Conservation (phyloP, 2,888 invertebrate species). For the Drosophila subsilvestris region DNA sequence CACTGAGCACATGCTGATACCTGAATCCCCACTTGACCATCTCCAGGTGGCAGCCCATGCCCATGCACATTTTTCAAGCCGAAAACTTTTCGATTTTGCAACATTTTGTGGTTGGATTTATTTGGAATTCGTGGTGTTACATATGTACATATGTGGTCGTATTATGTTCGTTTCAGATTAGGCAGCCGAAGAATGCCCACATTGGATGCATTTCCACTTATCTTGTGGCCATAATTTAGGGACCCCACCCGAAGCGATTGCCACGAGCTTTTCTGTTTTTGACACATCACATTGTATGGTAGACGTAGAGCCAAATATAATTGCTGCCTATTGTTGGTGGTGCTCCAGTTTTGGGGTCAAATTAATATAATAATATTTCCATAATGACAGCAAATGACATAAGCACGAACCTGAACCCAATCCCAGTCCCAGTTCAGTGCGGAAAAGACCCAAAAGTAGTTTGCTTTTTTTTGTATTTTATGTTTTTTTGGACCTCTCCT, state of each 20-base stretch:
- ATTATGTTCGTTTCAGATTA: slow-evolving; percentile 50
- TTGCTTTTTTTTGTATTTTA: slow-evolving; percentile 28
- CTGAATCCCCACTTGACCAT: neutral
- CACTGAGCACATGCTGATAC: neutral
- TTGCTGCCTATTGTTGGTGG: slow-evolving; percentile 42
- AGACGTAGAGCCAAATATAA: slow-evolving; percentile 29
- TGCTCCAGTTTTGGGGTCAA: slow-evolving; percentile 60
- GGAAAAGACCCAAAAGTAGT: slow-evolving; percentile 32
- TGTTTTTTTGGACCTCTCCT: slow-evolving; percentile 52
- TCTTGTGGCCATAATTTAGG: slow-evolving; percentile 44
- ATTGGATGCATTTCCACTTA: slow-evolving; percentile 54
- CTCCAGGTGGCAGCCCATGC: neutral
- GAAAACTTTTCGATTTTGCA: slow-evolving; percentile 28
- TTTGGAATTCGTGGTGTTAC: slow-evolving; percentile 46
- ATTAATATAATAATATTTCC: slow-evolving; percentile 72
- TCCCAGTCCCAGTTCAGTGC: slow-evolving; percentile 42
- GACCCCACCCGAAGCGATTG: slow-evolving; percentile 50
- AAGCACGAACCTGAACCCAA: slow-evolving; percentile 80
- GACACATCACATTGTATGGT: slow-evolving; percentile 21
- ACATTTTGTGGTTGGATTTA: slow-evolving; percentile 35
- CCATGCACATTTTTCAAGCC: slow-evolving; percentile 25
- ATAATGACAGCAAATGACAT: slow-evolving; percentile 67
- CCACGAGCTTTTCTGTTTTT: slow-evolving; percentile 48
- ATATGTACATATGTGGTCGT: neutral
- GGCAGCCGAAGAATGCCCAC: slow-evolving; percentile 50